Conservation (phyloP, 2,113 vertebrate genomes). For the Amblyornis subalaris region DNA sequence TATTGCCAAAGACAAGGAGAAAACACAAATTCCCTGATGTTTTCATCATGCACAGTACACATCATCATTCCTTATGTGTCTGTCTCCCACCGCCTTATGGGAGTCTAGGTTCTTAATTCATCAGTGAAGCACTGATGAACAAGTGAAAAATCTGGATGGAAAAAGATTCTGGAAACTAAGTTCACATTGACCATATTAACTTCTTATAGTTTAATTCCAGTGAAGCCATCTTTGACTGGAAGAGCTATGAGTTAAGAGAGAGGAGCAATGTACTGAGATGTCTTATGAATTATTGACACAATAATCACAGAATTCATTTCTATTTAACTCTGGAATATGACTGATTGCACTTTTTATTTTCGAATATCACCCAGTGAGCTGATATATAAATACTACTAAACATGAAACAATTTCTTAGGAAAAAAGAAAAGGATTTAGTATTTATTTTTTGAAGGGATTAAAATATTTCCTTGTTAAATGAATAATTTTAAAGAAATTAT, state of each 20-base stretch:
- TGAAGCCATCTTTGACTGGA: neutral
- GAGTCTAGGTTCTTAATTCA: neutral
- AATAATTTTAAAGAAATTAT: neutral
- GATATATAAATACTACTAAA: neutral
- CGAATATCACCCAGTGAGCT: neutral
- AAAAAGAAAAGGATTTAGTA: neutral
- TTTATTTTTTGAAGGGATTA: neutral
- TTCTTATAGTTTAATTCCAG: neutral
- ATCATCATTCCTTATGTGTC: neutral
- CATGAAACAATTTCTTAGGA: neutral
- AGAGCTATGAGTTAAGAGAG: neutral
- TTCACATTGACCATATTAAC: neutral
- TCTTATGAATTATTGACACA: neutral
- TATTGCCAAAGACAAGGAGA: neutral
- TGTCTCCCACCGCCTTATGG: rapidly evolving
- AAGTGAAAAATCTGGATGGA: neutral
- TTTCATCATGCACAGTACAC: rapidly evolving
- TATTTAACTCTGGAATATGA: neutral
- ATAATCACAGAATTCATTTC: neutral
- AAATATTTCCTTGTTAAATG: neutral
- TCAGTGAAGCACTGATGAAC: neutral
- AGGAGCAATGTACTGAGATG: neutral
- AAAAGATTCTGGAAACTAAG: neutral
- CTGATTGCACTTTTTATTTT: neutral
- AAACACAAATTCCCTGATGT: neutral